phyloP scores from a whole-genome alignment of 2,113 vertebrate species.

The Nerophis lumbriciformis region DNA sequence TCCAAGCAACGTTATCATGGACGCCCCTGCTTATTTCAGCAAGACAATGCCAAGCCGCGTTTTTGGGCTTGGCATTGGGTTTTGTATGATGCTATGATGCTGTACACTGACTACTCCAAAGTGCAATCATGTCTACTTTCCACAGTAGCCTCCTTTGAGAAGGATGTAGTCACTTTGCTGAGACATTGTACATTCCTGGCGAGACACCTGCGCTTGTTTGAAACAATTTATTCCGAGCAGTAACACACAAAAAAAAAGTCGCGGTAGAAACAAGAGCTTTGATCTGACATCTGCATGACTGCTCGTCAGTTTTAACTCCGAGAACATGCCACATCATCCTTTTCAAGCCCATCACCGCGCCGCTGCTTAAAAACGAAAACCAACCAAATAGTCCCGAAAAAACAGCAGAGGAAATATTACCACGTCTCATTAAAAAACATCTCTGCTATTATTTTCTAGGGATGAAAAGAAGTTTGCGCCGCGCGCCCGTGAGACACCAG shows the following conservation, averaged over 20 bases:
- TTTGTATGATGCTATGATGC: too few species aligned
- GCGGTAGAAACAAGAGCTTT: too few species aligned
- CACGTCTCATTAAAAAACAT: background rate
- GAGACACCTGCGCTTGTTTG: slow-evolving; percentile 13
- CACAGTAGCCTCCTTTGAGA: too few species aligned
- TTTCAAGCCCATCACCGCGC: slow-evolving; percentile 44
- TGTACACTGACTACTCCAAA: too few species aligned
- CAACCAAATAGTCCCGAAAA: background rate
- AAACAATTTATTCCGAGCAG: slow-evolving; percentile 16
- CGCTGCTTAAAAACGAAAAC: slow-evolving; percentile 26
- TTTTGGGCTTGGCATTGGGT: too few species aligned
- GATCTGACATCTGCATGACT: too few species aligned
- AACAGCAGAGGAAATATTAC: background rate
- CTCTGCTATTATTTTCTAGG: background rate
- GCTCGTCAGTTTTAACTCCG: slow-evolving; percentile 24
- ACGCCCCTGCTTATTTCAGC: too few species aligned
- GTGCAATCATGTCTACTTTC: too few species aligned
- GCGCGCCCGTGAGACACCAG: slow-evolving; percentile 17
- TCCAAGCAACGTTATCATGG: too few species aligned
- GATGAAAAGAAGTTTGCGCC: slow-evolving; percentile 29
- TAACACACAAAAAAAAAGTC: slow-evolving; percentile 1
- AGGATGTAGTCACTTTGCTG: too few species aligned
- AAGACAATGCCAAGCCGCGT: too few species aligned
- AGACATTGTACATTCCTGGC: slow-evolving; percentile 7
- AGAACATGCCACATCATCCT: slow-evolving; percentile 8